Percentiles rank a stretch among this genome's conserved stretches.
Evolutionary conservation across 2,888 invertebrate genomes (phyloP).

Genomic region (Ametastegia equiseti): DNA sequence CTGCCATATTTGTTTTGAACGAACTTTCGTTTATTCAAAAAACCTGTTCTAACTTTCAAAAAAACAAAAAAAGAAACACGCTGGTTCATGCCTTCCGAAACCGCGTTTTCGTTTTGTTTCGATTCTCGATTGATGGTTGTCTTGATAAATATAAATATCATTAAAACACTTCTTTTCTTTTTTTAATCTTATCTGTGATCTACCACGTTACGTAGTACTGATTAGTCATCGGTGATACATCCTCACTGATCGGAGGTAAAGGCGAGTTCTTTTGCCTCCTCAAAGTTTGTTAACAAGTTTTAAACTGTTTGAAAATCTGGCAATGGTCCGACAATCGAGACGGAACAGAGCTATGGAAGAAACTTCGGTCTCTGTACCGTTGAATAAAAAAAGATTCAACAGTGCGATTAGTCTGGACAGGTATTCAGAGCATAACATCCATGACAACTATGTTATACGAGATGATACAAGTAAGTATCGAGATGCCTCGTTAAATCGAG

Average conservation of each 20-base stretch:
- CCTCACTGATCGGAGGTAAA: background rate
- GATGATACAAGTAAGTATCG: conserved; percentile 28
- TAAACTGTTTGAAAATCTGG: background rate
- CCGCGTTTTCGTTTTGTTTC: background rate
- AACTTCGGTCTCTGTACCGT: conserved; percentile 51
- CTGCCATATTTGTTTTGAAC: conserved; percentile 6
- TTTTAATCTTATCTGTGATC: conserved; percentile 28
- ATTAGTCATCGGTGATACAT: conserved; percentile 16
- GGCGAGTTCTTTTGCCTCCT: background rate
- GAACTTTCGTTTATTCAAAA: background rate
- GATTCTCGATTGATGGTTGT: background rate
- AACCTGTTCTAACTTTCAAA: background rate
- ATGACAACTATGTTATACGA: conserved; percentile 56
- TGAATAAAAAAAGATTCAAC: conserved; percentile 59
- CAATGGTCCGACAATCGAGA: conserved; percentile 19
- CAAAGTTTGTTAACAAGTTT: background rate
- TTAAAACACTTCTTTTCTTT: background rate
- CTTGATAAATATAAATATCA: background rate
- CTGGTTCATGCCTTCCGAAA: too few relatives aligned
- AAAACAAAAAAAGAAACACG: too few relatives aligned
- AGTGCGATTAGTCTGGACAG: conserved; percentile 68
- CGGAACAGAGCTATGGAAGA: conserved; percentile 32
- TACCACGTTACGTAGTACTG: conserved; percentile 10
- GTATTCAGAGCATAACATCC: conserved; percentile 67
- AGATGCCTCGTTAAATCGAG: background rate